phyloP scores from a whole-genome alignment of 2,888 invertebrate genomes.

The Glyphotaelius pellucidus region DNA sequence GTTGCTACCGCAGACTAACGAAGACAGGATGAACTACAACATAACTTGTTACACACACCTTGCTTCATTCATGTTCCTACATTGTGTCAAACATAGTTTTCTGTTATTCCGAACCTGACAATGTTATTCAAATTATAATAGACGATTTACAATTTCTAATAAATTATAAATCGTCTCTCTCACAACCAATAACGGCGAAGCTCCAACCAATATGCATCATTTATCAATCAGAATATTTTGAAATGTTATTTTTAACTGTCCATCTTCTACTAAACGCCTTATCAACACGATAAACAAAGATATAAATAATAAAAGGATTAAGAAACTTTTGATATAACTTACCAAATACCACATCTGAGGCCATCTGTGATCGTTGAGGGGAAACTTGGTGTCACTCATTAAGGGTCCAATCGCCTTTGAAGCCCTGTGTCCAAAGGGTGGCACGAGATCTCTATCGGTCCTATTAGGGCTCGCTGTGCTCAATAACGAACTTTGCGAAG shows the following conservation, averaged over 20 bases:
- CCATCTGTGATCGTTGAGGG: slow-evolving; percentile 94
- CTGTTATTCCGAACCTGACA: no score
- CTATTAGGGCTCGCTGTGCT: slow-evolving; percentile 67
- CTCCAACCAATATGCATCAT: no score
- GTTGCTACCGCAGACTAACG: no score
- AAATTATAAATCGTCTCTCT: no score
- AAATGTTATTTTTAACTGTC: neutral
- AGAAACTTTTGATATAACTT: slow-evolving; percentile 73
- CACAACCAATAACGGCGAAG: no score
- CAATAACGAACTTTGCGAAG: slow-evolving; percentile 6
- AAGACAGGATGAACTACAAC: no score
- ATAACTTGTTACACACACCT: no score
- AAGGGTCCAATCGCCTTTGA: slow-evolving; percentile 70
- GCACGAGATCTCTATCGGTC: slow-evolving; percentile 71
- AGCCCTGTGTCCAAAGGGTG: slow-evolving; percentile 68
- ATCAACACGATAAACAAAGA: neutral
- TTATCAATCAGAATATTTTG: neutral
- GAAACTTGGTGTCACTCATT: slow-evolving; percentile 71
- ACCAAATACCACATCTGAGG: slow-evolving; percentile 98
- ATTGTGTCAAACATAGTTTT: no score
- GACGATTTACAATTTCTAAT: neutral
- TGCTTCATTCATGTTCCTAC: no score
- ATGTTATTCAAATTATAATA: no score
- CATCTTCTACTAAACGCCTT: neutral
- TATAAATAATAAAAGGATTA: neutral